Percentiles rank a stretch among this genome's conserved stretches.
phyloP scores from a whole-genome alignment of 2,797 vertebrate genomes.

The Spinus olivaceus region DNA sequence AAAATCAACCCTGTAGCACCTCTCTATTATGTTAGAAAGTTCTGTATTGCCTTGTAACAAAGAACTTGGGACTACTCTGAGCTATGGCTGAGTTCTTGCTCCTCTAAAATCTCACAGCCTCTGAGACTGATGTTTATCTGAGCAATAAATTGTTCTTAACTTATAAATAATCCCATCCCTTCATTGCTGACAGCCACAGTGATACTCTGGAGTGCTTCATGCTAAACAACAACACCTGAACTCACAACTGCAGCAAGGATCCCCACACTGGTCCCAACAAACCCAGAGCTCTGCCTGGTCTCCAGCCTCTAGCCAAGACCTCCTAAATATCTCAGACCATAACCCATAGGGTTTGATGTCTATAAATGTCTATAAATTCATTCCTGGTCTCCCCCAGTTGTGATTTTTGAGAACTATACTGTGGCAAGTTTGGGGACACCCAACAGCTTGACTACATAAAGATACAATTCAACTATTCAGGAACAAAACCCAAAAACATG shows the following conservation, averaged over 20 bases:
- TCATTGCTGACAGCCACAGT: neutral
- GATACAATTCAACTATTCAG: neutral
- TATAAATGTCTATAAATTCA: neutral
- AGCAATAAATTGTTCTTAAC: neutral
- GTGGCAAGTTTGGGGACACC: neutral
- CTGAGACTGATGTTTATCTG: neutral
- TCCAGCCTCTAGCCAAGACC: neutral
- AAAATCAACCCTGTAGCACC: neutral
- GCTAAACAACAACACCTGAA: fast-evolving
- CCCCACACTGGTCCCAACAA: neutral
- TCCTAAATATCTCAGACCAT: neutral
- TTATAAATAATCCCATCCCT: neutral
- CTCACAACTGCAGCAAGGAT: neutral
- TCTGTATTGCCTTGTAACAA: neutral
- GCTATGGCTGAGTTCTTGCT: neutral
- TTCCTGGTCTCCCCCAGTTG: fast-evolving
- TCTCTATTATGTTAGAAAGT: neutral
- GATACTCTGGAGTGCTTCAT: neutral
- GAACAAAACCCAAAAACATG: neutral
- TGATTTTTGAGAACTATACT: neutral
- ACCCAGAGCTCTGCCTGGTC: neutral
- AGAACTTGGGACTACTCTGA: neutral
- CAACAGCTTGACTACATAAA: neutral
- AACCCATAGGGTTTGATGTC: neutral
- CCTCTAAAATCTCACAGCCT: neutral